These are phyloP conservation scores for Coryphaenoides rupestris DNA, from an alignment of 2,113 vertebrate genomes.

Conservation along the genomic window DNA sequence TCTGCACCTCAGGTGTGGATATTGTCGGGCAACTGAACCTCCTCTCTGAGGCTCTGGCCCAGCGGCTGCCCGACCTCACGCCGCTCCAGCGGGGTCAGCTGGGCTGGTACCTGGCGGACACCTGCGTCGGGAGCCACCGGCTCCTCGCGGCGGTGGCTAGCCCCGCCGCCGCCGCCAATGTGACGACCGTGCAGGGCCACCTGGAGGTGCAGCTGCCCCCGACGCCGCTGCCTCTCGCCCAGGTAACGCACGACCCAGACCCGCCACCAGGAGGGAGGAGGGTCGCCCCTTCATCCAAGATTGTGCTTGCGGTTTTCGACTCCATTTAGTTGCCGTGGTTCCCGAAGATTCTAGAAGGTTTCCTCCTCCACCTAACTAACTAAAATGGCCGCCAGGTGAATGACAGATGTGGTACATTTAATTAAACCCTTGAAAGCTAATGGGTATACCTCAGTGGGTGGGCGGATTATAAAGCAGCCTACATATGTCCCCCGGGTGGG, in stretches of 20 bases:
- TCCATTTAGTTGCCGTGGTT: no score
- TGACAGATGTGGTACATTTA: no score
- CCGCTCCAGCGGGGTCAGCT: conserved; percentile 34
- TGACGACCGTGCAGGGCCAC: conserved; percentile 9
- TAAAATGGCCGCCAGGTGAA: no score
- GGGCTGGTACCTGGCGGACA: conserved; percentile 35
- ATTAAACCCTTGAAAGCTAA: no score
- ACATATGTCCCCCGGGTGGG: no score
- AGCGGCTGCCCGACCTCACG: conserved; percentile 35
- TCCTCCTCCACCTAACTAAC: no score
- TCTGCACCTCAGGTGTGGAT: conserved; percentile 33
- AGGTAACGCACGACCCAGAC: conserved; percentile 43
- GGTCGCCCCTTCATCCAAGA: no score
- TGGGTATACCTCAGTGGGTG: no score
- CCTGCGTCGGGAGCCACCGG: conserved; percentile 35
- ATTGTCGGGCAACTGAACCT: conserved; percentile 17
- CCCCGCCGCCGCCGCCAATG: not conserved
- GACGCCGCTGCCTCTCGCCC: conserved; percentile 37
- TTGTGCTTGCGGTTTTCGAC: no score
- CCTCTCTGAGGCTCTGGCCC: conserved; percentile 30
- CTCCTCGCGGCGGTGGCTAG: conserved; percentile 53
- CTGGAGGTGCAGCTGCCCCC: conserved; percentile 54
- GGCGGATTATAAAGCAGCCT: no score
- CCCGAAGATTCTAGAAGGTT: no score
- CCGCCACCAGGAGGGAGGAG: no score